Percentiles rank a stretch among this genome's conserved stretches.
These are phyloP conservation scores for Mesorhabditis belari DNA, from an alignment of 2,888 invertebrate genomes.

Conservation along the genomic window DNA sequence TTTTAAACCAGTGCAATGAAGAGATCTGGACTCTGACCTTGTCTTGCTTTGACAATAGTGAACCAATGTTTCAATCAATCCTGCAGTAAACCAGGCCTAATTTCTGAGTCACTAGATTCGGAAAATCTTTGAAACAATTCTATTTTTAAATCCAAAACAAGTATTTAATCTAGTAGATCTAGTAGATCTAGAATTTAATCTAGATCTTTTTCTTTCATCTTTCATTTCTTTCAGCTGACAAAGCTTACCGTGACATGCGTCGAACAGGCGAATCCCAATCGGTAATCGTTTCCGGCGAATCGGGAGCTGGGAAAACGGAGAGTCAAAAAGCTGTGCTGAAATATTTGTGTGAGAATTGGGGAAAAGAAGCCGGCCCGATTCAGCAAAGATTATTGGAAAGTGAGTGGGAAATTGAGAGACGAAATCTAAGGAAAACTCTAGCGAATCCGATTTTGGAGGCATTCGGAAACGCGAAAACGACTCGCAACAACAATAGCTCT, in stretches of 20 bases:
- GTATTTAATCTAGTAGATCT: too few relatives aligned
- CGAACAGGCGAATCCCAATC: slow-evolving; percentile 86
- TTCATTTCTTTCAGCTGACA: slow-evolving; percentile 70
- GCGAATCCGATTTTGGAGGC: slow-evolving; percentile 54
- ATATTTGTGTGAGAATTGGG: slow-evolving; percentile 84
- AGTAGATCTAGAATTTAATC: too few relatives aligned
- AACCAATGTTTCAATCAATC: too few relatives aligned
- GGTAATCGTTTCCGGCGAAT: slow-evolving; percentile 89
- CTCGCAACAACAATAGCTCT: slow-evolving; percentile 93
- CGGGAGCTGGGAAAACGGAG: slow-evolving; percentile 82
- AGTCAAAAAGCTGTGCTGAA: slow-evolving; percentile 89
- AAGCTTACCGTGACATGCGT: slow-evolving; percentile 93
- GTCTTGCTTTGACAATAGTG: too few relatives aligned
- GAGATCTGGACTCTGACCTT: too few relatives aligned
- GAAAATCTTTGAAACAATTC: neutral
- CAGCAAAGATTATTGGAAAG: slow-evolving; percentile 85
- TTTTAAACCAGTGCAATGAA: too few relatives aligned
- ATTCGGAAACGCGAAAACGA: slow-evolving; percentile 68
- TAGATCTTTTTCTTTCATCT: neutral
- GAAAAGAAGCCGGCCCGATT: slow-evolving; percentile 78
- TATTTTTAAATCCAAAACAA: neutral
- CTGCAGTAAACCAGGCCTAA: too few relatives aligned
- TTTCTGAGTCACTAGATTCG: too few relatives aligned
- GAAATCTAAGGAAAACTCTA: slow-evolving; percentile 11
- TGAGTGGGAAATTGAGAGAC: slow-evolving; percentile 54